phyloP scores from a whole-genome alignment of 2,113 vertebrate genomes.

The Proterorhinus semilunaris region DNA sequence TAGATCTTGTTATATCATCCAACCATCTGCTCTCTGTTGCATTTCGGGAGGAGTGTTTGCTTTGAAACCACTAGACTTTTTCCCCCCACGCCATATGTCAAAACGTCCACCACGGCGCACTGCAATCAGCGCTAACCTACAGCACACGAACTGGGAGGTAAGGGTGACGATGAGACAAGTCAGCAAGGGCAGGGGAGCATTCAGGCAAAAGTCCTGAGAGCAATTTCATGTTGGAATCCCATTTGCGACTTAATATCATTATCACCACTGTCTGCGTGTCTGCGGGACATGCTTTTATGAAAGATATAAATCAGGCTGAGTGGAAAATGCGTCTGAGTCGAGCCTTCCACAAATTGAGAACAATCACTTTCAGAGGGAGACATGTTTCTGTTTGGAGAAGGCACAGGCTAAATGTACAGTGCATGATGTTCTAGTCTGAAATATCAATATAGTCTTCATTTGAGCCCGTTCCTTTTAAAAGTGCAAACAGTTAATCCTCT shows the following conservation, averaged over 20 bases:
- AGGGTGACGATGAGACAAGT: constrained; percentile 9
- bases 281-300: constrained; percentile 7
- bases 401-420: background rate
- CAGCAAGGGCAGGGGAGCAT: background rate
- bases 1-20: background rate
- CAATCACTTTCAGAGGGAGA: background rate
- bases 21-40: background rate
- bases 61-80: too few species aligned
- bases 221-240: constrained; percentile 10
- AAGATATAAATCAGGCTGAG: background rate
- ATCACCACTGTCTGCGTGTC: background rate
- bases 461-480: too few species aligned
- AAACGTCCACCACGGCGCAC: background rate
- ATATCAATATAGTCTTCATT: too few species aligned
- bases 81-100: background rate
- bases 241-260: background rate
- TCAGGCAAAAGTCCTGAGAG: background rate
- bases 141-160: constrained; percentile 33
- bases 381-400: background rate
- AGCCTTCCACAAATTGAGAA: constrained; percentile 7
- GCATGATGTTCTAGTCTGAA: background rate
- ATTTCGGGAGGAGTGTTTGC: background rate
- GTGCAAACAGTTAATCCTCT: too few species aligned
- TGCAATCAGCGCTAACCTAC: constrained; percentile 16
- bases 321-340: constrained; percentile 5